These are phyloP conservation scores for Xyrichtys novacula DNA, from an alignment of 2,797 vertebrate species.

Conservation along the genomic window DNA sequence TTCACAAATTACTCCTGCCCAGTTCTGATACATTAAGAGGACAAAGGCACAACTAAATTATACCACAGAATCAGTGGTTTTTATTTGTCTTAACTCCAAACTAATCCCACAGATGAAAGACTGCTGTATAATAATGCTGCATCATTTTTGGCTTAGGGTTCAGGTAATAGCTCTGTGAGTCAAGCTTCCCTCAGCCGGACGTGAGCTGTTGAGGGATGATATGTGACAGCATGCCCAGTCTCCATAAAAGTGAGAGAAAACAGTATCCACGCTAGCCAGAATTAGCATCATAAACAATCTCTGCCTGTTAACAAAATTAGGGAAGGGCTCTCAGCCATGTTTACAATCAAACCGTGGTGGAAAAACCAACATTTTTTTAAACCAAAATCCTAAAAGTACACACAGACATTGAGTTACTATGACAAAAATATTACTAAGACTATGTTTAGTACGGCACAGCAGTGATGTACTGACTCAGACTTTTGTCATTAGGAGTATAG, in stretches of 20 bases:
- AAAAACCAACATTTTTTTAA: constrained; percentile 8
- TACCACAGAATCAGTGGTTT: background rate
- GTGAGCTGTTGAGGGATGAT: constrained; percentile 22
- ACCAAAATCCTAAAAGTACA: constrained; percentile 9
- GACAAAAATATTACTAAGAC: constrained; percentile 26
- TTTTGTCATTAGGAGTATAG: background rate
- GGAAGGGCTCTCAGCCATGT: constrained; percentile 8
- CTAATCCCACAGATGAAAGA: constrained; percentile 8
- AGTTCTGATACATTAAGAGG: background rate
- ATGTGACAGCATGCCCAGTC: constrained; percentile 32
- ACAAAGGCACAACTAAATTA: background rate
- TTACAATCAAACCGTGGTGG: background rate
- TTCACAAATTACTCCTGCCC: background rate
- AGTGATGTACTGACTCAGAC: constrained; percentile 40
- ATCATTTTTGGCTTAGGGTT: constrained; percentile 6
- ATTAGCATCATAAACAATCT: constrained; percentile 30
- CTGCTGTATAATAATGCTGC: constrained; percentile 6
- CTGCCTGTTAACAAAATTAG: constrained; percentile 29
- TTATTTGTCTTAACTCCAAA: background rate
- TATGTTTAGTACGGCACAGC: constrained; percentile 1
- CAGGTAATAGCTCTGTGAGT: constrained; percentile 19
- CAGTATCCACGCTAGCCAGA: constrained; percentile 4
- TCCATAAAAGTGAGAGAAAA: constrained; percentile 36
- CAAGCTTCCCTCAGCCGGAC: constrained; percentile 31
- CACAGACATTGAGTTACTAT: constrained; percentile 13